Evolutionary conservation across 30 jellyfish, hydroid and myxozoan species (phyloP).

Genomic region (Catostylus mosaicus): DNA sequence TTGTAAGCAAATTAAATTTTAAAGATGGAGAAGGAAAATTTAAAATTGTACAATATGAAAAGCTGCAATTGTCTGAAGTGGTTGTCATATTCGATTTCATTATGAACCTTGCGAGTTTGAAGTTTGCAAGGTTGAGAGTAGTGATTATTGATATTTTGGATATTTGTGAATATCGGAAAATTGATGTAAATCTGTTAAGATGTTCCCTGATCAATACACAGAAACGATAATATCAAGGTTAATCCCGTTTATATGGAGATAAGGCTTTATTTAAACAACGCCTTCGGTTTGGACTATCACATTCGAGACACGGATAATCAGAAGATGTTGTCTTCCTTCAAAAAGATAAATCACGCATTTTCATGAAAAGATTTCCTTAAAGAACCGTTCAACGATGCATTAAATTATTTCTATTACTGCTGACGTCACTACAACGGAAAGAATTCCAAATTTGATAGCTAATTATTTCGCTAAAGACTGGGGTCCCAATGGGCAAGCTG

Average conservation of each 20-base stretch:
- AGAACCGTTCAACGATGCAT: neutral
- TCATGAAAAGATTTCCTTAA: neutral
- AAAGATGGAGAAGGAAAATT: no score
- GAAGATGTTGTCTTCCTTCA: neutral
- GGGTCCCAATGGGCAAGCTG: neutral
- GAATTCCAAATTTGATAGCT: slow-evolving; percentile 2
- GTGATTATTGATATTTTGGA: no score
- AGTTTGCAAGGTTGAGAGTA: no score
- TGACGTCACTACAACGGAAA: neutral
- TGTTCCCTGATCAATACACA: no score
- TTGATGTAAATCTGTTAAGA: no score
- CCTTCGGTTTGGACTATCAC: neutral
- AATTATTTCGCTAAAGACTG: neutral
- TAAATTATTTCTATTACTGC: neutral
- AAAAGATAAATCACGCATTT: neutral
- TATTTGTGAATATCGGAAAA: no score
- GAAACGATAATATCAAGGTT: neutral
- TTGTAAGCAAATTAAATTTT: no score
- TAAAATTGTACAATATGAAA: no score
- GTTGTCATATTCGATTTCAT: no score
- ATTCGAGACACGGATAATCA: neutral
- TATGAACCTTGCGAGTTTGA: no score
- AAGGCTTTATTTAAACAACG: neutral
- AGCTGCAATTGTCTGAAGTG: no score
- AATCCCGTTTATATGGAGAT: neutral